Conservation (phyloP, 2,888 invertebrate genomes). For the Drosophila eohydei region DNA sequence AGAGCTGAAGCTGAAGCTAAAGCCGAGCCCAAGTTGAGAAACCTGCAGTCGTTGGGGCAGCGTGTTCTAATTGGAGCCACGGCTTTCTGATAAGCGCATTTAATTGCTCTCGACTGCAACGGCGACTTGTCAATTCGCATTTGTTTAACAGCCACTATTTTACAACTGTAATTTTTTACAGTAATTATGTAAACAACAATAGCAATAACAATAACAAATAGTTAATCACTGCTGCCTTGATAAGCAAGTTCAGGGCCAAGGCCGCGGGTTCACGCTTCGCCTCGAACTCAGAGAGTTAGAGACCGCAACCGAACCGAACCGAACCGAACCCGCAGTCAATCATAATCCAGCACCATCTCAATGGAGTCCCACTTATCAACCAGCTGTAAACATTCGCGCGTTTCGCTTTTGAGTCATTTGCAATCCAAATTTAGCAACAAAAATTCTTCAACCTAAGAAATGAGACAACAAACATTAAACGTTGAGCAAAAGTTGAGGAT, state of each 20-base stretch:
- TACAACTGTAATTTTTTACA: conserved; percentile 71
- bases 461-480: conserved; percentile 20
- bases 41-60: conserved; percentile 2
- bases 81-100: conserved; percentile 73
- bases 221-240: conserved; percentile 57
- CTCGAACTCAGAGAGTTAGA: conserved; percentile 20
- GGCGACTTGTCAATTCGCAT: conserved; percentile 57
- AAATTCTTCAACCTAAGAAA: conserved; percentile 47
- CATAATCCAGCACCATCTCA: conserved; percentile 4
- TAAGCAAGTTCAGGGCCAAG: conserved; percentile 75
- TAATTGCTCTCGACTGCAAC: conserved; percentile 61
- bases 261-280: conserved; percentile 14
- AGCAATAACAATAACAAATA: conserved; percentile 44
- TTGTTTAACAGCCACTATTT: conserved; percentile 58
- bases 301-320: conserved; percentile 24
- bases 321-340: conserved; percentile 7
- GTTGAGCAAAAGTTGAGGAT: not conserved
- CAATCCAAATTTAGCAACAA: conserved; percentile 70
- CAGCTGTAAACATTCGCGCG: conserved; percentile 23
- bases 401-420: conserved; percentile 63
- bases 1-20: conserved; percentile 15
- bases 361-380: conserved; percentile 46
- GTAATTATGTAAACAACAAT: conserved; percentile 63
- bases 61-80: conserved; percentile 66
- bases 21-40: conserved; percentile 2